Evolutionary conservation across 2,113 vertebrate genomes (phyloP), one percentile per base, ranked within the genome.

Genomic region (Scortum barcoo): DNA sequence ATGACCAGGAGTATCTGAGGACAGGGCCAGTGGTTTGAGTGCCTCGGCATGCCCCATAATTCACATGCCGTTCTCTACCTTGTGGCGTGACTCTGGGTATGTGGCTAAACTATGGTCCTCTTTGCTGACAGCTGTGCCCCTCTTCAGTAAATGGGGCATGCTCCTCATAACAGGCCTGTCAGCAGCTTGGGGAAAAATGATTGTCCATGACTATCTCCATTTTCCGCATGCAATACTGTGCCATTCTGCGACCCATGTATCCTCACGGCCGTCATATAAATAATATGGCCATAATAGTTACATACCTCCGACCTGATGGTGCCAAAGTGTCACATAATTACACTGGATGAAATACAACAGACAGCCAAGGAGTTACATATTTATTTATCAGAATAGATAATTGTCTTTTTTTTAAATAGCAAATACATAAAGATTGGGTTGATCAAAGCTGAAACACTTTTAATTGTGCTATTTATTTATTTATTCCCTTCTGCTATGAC

Each of bases 121-220:
- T 85, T 72, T 72, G 79, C 86, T 93, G 93, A 93, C 94, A 95
- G 92, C 93, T 95, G 93, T 86, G 81, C 19, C 87, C 67, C 80
- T 87, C 81, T 73, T 82, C 89, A 91, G 90, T 93, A 92, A 93
- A 94, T 89, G 84, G 87, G 81, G 81, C 93, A 88, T 92, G 90
- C 91, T 92, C 72, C 28, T 93, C 93, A 94, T 94, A 94, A 93
- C 92, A 66, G 85, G 71, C 87, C 93, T 95, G 94, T 95, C 95
- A 93, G 76, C 92, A 70, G 74, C 81, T 16, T 28, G 46, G 76
- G 53, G 88, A 92, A 93, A 89, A 94, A 91, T 94, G 80, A 94
- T 90, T 90, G 93, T 91, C 77, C 77, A 17, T 75, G 83, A 81
- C 91, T 90, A 88, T 84, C 70, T 76, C 71, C 81, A 76, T 89